Base-by-base conservation (phyloP, 2,797 vertebrate species). In the Hyperoplus lanceolatus region DNA sequence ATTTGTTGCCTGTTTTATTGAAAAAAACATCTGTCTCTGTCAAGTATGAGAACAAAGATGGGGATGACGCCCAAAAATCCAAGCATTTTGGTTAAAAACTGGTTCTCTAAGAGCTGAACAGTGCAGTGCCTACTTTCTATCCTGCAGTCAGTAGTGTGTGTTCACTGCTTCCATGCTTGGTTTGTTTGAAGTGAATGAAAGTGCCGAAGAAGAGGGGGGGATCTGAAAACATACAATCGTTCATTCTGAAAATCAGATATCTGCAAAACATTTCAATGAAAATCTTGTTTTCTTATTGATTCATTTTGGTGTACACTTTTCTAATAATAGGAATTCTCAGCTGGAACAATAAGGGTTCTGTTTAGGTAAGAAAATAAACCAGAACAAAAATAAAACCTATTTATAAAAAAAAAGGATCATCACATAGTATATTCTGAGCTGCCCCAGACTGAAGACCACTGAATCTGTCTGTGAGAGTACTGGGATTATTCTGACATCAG, bases 401-500 rank as follows among this genome's bases (percentile, higher is more conserved):
- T 85, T 73, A 42, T 29, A 29, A 29, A 81, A 58, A 13, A 50
- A 58, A 21, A 65, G 21, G 50, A 53, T 72, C 61, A 61, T 58
- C 8, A 54, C 29, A 51, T 14, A 29, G 41, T 55, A 65, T 77
- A 70, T 79, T 83, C 50, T 79, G 14, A 80, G 63, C 36, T 73
- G 56, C 38, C n/a, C 8, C 7, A 36, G 14, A 73, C 51, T 62
- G 67, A 58, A 75, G 13, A 71, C 59, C 50, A 79, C 45, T 39
- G 70, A 49, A 68, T 79, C 49, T 75, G 42, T 75, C 70, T 38
- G 66, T 39, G 75, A 68, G 55, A 73, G 60, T 61, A 70, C 13
- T 50, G 72, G 51, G 65, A 82, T 76, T 79, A 74, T 65, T 85
- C 75, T 11, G 0, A 85, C 60, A 83, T 76, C 77, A 86, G 54